phyloP scores from a whole-genome alignment of 2,888 invertebrate genomes.

The Volucella bombylans region DNA sequence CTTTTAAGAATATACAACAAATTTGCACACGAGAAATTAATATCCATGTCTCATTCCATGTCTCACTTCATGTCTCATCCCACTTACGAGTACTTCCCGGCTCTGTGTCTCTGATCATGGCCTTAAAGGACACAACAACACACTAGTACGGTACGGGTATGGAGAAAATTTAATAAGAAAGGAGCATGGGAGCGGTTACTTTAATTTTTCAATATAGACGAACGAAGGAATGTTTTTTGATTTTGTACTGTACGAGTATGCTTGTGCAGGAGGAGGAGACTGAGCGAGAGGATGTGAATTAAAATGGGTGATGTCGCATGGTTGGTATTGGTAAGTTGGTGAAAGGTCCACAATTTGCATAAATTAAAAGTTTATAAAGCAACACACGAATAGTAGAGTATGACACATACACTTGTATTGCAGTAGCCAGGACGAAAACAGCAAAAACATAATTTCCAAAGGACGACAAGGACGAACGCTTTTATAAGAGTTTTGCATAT shows the following conservation, averaged over 20 bases:
- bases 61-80: neutral
- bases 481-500: conserved; percentile 75
- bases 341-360: conserved; percentile 80
- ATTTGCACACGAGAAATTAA: conserved; percentile 71
- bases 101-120: neutral
- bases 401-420: conserved; percentile 38
- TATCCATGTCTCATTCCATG: conserved; percentile 17
- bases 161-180: conserved; percentile 64
- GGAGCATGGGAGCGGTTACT: conserved; percentile 49
- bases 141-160: no score
- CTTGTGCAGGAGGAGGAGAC: conserved; percentile 8
- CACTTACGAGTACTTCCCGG: neutral
- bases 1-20: conserved; percentile 64
- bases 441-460: conserved; percentile 72
- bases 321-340: conserved; percentile 25
- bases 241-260: conserved; percentile 33
- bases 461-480: conserved; percentile 74
- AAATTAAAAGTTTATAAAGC: conserved; percentile 80
- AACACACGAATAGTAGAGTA: conserved; percentile 37
- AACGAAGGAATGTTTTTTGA: conserved; percentile 60
- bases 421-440: conserved; percentile 26
- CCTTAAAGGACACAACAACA: no score
- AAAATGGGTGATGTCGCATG: no score
- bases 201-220: conserved; percentile 68
- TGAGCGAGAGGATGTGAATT: neutral